Base-by-base conservation (phyloP, 2,888 invertebrate species). In the Empis stercorea region DNA sequence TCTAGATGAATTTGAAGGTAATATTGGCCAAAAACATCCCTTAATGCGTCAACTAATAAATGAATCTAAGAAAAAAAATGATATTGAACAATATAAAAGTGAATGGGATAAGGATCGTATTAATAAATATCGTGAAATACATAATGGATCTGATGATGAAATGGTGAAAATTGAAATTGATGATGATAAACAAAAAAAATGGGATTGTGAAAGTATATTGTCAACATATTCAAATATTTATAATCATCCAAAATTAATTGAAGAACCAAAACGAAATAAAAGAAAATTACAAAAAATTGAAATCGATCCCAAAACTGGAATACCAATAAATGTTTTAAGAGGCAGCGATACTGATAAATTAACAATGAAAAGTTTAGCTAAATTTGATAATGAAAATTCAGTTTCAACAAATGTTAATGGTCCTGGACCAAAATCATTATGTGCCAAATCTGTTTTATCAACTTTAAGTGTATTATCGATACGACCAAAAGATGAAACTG, bases 161-260 rank as follows among this genome's bases (percentile, higher is more conserved):
- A 71, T 81, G 11, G 64, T 80, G 34, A 73, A 74, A 30, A 68
- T 79, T 1, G 70, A 79, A 52, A 77, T 82, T 2, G 75, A 79
- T 27, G 75, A 79, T 45, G 71, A 74, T 1, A 76, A 79, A 54
- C 76, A 75, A 56, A 75, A 79, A 52, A 82, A 80, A 64, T 92
- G 86, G 87, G 94, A 95, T 70, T 94, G 94, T 60, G 87, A 94
- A 71, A 87, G 87, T 47, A 84, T 94, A 55, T 71, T 94, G 6
- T 86, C 87, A 16, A 93, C 89, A 0, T 89, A 89, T 64, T 93
- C 93, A 9, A 95, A 84, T 62, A 73, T 87, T 45, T 92, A 91
- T 65, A 95, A 96, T 70, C 89, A 88, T 70, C 96, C 96, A 0
- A 88, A 86, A 64, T 58, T 91, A 17, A 92, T 94, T 45, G 74